A percentile compares a stretch with the other conserved stretches of the same genome.
phyloP scores from a whole-genome alignment of 2,888 invertebrate species.

The Geophilus truncorum region DNA sequence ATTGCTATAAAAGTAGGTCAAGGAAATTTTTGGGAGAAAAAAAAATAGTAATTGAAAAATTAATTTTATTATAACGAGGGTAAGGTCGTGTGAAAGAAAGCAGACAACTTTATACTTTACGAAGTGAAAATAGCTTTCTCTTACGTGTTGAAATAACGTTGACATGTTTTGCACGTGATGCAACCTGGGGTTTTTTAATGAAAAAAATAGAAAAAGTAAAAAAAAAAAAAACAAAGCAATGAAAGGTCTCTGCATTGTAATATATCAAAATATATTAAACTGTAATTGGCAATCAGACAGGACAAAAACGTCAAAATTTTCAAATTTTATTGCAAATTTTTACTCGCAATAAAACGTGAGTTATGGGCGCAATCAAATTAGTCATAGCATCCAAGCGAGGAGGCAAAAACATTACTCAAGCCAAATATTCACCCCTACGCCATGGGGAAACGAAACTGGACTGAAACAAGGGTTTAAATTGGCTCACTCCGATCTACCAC shows the following conservation, averaged over 20 bases:
- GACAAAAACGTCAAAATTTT: not conserved
- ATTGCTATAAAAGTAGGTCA: not conserved
- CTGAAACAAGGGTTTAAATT: not conserved
- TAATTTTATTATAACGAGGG: not conserved
- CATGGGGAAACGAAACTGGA: not conserved
- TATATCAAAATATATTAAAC: not conserved
- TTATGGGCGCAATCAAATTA: not conserved
- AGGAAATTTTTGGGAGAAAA: not conserved
- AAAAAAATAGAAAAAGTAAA: no score
- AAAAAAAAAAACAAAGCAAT: no score
- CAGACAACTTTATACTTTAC: not conserved
- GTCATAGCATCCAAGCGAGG: not conserved
- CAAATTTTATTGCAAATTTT: not conserved
- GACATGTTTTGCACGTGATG: no score
- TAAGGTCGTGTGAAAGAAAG: not conserved
- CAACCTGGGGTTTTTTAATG: no score
- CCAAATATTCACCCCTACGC: not conserved
- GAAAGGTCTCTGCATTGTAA: not conserved
- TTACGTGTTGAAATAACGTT: not conserved
- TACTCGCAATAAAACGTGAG: not conserved
- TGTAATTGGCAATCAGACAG: not conserved
- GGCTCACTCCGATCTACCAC: not conserved
- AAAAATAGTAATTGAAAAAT: not conserved
- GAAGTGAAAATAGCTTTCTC: not conserved
- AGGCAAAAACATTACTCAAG: not conserved